phyloP scores from a whole-genome alignment of 1,140 invertebrate genomes.

The Drosophila trapezifrons region DNA sequence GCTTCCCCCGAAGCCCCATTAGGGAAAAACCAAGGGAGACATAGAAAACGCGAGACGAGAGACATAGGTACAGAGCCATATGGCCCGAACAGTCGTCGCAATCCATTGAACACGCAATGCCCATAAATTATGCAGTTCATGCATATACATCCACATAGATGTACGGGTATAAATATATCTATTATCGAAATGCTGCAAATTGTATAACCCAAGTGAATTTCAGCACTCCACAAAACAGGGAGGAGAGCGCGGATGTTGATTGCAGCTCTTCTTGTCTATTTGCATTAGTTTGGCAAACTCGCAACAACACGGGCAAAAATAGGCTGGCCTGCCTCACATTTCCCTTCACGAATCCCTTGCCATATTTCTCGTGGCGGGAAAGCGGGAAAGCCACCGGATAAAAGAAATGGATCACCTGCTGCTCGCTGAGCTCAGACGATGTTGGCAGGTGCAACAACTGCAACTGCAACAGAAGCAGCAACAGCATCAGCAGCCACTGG shows the following conservation, averaged over 20 bases:
- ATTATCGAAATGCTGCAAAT: conserved; percentile 77
- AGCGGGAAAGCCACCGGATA: conserved; percentile 68
- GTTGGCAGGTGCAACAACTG: conserved; percentile 75
- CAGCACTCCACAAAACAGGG: conserved; percentile 29
- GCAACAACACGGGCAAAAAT: conserved; percentile 57
- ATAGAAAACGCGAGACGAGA: conserved; percentile 8
- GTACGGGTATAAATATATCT: conserved; percentile 59
- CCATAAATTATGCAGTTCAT: conserved; percentile 80
- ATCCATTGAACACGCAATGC: conserved; percentile 80
- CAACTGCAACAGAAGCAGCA: conserved; percentile 30
- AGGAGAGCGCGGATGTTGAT: conserved; percentile 7
- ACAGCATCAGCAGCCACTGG: conserved; percentile 15
- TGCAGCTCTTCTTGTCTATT: conserved; percentile 72
- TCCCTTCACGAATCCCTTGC: conserved; percentile 35
- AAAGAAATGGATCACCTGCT: conserved; percentile 83
- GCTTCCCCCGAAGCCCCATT: conserved; percentile 5
- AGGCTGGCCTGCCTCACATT: conserved; percentile 43
- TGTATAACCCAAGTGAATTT: conserved; percentile 60
- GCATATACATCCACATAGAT: conserved; percentile 57
- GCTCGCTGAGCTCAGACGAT: conserved; percentile 55
- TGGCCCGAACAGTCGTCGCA: conserved; percentile 67
- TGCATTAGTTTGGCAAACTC: conserved; percentile 75
- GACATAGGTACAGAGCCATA: conserved; percentile 60
- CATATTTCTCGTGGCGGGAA: conserved; percentile 31
- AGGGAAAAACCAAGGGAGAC: conserved; percentile 1